A percentile compares a stretch with the other conserved stretches of the same genome.
phyloP scores from a whole-genome alignment of 2,888 invertebrate species.

The Punctoribates punctum region DNA sequence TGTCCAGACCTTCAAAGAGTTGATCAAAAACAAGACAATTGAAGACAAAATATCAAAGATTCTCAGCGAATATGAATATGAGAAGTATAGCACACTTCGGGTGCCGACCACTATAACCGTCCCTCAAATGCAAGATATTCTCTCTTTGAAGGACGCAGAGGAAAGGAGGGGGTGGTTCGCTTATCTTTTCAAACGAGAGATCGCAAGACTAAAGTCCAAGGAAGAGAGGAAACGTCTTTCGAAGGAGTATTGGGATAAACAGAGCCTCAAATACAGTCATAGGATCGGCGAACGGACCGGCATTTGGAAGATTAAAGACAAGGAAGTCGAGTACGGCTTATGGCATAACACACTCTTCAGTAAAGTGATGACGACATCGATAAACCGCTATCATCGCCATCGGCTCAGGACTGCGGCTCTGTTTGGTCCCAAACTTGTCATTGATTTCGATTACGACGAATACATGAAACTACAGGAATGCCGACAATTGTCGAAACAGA shows the following conservation, averaged over 20 bases:
- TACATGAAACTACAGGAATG: conserved; percentile 70
- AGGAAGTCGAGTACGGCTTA: conserved; percentile 3
- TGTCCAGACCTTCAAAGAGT: conserved; percentile 5
- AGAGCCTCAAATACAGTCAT: neutral
- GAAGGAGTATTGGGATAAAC: neutral
- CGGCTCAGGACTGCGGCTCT: neutral
- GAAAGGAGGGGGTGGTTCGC: conserved; percentile 24
- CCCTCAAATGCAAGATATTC: conserved; percentile 32
- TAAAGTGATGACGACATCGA: neutral
- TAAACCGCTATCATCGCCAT: neutral
- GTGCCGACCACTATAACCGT: conserved; percentile 30
- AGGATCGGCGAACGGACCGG: neutral
- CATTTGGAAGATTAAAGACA: neutral
- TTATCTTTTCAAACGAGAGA: conserved; percentile 15
- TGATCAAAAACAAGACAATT: neutral
- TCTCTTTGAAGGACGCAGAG: neutral
- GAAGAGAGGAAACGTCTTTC: neutral
- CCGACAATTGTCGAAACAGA: conserved; percentile 71
- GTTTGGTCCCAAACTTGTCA: conserved; percentile 59
- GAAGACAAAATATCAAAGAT: conserved; percentile 6
- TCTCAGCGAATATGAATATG: conserved; percentile 38
- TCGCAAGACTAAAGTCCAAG: neutral
- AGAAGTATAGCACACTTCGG: conserved; percentile 35
- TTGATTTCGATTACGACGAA: conserved; percentile 77
- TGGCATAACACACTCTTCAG: conserved; percentile 39